Conservation (phyloP, 2,113 vertebrate genomes). For the Phalacrocorax aristotelis region DNA sequence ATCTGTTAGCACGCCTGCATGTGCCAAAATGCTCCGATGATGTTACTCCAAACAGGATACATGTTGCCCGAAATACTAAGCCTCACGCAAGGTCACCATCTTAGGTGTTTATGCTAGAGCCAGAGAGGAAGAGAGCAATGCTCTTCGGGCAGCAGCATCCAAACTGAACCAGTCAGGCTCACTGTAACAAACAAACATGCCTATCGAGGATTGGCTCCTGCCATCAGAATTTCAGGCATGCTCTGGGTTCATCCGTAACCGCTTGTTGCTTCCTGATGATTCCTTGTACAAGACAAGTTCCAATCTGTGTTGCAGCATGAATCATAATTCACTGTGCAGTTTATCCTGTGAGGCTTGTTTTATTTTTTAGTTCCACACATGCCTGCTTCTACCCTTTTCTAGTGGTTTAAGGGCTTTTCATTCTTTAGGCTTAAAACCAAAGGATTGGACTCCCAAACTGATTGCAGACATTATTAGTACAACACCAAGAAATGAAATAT, state of each 20-base stretch:
- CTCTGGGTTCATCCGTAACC: constrained; percentile 10
- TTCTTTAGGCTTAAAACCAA: background rate
- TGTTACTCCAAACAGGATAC: constrained; percentile 21
- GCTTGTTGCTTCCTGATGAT: constrained; percentile 33
- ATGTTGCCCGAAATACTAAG: background rate
- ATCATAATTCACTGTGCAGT: constrained; percentile 40
- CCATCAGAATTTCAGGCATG: constrained; percentile 28
- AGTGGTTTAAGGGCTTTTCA: background rate
- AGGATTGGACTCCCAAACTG: background rate
- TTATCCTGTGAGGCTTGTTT: background rate
- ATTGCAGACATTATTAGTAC: background rate
- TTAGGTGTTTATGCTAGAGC: background rate
- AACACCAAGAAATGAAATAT: background rate
- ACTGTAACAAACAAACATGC: background rate
- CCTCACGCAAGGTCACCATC: background rate
- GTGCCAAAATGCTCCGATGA: constrained; percentile 28
- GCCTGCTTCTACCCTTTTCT: background rate
- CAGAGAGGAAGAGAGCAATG: background rate
- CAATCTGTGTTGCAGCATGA: background rate
- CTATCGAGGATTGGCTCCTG: background rate
- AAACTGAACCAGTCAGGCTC: background rate
- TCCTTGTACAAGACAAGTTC: constrained; percentile 26
- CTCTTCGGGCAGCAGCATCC: background rate
- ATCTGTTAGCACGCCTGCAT: background rate
- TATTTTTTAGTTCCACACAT: background rate